A percentile compares a stretch with the other conserved stretches of the same genome.
Evolutionary conservation across 2,113 vertebrate genomes (phyloP).

Genomic region (Ascaphus truei): DNA sequence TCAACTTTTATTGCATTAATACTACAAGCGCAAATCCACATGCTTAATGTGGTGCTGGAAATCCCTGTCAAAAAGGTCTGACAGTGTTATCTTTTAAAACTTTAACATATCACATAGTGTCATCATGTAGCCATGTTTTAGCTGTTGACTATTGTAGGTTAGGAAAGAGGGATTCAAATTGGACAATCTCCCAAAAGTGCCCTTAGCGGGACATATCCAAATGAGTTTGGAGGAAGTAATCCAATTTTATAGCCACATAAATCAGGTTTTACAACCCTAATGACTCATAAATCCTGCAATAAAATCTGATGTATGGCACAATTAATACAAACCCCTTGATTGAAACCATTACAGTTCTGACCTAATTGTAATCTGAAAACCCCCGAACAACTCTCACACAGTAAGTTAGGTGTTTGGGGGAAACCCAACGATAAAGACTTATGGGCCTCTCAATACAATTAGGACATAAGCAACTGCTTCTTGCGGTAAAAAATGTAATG

Average conservation of each 20-base stretch:
- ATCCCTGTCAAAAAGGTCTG: too few relatives aligned
- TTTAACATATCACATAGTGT: too few relatives aligned
- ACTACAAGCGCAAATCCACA: too few relatives aligned
- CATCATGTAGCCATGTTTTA: too few relatives aligned
- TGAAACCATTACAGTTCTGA: not conserved
- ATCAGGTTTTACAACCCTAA: constrained; percentile 12
- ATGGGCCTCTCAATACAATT: not conserved
- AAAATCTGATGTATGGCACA: constrained; percentile 16
- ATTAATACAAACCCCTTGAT: constrained; percentile 19
- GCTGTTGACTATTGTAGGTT: not conserved
- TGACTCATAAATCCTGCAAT: constrained; percentile 17
- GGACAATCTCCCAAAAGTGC: not conserved
- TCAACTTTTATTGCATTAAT: too few relatives aligned
- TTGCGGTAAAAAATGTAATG: not conserved
- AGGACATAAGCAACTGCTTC: not conserved
- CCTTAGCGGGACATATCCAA: not conserved
- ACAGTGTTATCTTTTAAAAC: too few relatives aligned
- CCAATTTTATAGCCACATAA: constrained; percentile 9
- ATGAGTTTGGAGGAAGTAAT: constrained; percentile 15
- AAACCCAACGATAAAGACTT: not conserved
- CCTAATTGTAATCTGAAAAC: not conserved
- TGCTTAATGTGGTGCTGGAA: too few relatives aligned
- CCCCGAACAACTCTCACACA: not conserved
- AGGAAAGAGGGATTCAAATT: not conserved
- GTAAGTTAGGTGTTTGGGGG: not conserved